Conservation (phyloP, 1,140 invertebrate species). For the Drosophila lini region DNA sequence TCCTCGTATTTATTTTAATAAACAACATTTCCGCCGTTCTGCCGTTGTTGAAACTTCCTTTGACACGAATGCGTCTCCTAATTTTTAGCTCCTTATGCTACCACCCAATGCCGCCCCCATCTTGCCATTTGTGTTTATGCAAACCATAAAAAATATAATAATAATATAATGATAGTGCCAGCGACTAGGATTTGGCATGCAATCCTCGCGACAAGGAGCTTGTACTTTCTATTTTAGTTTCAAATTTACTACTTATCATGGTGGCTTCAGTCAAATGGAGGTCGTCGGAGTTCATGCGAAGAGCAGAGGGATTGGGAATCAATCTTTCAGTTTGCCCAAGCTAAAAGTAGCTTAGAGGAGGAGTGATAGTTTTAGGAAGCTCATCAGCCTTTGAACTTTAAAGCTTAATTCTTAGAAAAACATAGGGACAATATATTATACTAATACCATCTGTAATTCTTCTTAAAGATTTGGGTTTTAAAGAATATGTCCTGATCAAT, state of each 20-base stretch:
- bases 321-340: neutral
- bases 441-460: neutral
- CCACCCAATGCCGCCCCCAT: conserved; percentile 5
- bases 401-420: too few relatives aligned
- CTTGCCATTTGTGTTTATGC: conserved; percentile 48
- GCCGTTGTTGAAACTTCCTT: conserved; percentile 73
- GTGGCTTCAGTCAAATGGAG: conserved; percentile 20
- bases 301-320: neutral
- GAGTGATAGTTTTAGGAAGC: neutral
- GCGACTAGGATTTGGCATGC: conserved; percentile 63
- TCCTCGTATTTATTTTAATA: conserved; percentile 80
- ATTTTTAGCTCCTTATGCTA: conserved; percentile 63
- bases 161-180: conserved; percentile 31
- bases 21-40: conserved; percentile 60
- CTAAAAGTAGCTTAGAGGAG: neutral
- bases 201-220: conserved; percentile 37
- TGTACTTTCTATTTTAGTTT: conserved; percentile 62
- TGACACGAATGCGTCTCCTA: conserved; percentile 71
- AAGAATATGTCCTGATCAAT: too few relatives aligned
- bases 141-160: conserved; percentile 52
- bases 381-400: too few relatives aligned
- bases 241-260: conserved; percentile 29
- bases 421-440: too few relatives aligned
- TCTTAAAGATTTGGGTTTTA: neutral
- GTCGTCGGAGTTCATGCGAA: conserved; percentile 12